A percentile compares a stretch with the other conserved stretches of the same genome.
phyloP scores from a whole-genome alignment of 2,888 invertebrate species.

The Sesia bembeciformis region DNA sequence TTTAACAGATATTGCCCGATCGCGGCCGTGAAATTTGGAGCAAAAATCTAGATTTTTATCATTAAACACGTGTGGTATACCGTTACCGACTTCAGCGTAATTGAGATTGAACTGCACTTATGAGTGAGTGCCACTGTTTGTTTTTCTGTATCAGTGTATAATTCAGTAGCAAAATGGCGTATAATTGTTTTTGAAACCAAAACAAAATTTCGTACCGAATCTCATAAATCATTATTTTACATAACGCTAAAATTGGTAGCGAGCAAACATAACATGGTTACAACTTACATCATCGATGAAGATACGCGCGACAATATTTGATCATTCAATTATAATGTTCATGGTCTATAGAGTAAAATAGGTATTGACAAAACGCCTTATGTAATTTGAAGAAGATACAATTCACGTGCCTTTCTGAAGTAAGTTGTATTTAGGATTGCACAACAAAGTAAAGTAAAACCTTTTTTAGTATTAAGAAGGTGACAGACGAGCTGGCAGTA shows the following conservation, averaged over 20 bases:
- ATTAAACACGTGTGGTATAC: conserved; percentile 16
- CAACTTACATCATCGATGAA: neutral
- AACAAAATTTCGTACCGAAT: neutral
- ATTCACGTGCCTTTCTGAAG: neutral
- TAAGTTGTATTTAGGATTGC: neutral
- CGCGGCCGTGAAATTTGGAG: conserved; percentile 46
- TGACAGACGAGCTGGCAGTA: no score
- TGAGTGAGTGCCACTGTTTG: no score
- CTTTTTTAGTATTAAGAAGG: no score
- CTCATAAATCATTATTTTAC: neutral
- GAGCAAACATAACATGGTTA: neutral
- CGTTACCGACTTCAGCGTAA: neutral
- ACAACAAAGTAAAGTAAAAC: no score
- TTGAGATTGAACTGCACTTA: neutral
- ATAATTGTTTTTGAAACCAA: neutral
- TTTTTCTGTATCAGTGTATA: no score
- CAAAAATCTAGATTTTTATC: conserved; percentile 45
- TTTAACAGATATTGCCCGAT: conserved; percentile 12
- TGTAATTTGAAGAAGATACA: neutral
- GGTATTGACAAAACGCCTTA: neutral
- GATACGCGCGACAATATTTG: conserved; percentile 11
- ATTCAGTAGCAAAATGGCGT: no score
- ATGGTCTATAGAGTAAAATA: neutral
- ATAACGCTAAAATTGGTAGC: neutral
- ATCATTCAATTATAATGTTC: conserved; percentile 12